Percentiles rank a stretch among this genome's conserved stretches.
Conservation (phyloP, 2,888 invertebrate genomes). For the Pristionchus exspectatus region DNA sequence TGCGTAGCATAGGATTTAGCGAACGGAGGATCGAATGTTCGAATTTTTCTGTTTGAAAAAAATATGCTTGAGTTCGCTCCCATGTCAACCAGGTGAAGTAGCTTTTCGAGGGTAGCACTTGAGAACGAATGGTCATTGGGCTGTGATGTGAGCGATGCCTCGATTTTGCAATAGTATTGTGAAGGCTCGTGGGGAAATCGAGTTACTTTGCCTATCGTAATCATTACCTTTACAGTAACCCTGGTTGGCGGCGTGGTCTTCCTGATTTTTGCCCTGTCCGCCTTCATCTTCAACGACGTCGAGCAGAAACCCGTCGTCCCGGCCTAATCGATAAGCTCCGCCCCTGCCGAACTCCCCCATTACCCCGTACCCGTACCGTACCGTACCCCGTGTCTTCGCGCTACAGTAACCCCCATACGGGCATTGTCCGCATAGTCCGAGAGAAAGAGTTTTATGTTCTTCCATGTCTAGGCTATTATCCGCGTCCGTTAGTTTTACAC, state of each 20-base stretch:
- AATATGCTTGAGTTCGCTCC: no score
- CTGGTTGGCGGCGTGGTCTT: constrained; percentile 96
- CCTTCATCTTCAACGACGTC: constrained; percentile 86
- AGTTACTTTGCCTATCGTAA: not conserved
- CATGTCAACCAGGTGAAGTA: no score
- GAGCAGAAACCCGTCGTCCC: constrained; percentile 45
- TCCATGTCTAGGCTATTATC: not conserved
- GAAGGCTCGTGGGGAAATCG: no score
- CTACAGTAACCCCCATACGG: constrained; percentile 4
- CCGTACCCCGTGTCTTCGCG: not conserved
- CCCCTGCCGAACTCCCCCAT: not conserved
- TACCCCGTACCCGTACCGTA: not conserved
- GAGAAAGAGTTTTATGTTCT: not conserved
- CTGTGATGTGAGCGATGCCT: no score
- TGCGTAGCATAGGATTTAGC: no score
- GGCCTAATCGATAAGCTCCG: constrained; percentile 23
- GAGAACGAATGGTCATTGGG: no score
- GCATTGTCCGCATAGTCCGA: constrained; percentile 27
- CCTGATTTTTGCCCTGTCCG: constrained; percentile 93
- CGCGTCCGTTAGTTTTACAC: not conserved
- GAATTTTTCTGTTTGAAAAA: no score
- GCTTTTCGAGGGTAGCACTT: no score
- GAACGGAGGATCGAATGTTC: no score
- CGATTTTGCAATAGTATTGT: no score
- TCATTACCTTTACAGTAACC: constrained; percentile 87